These are phyloP conservation scores for Parapsyche elsis DNA, from an alignment of 1,140 invertebrate species.

Conservation along the genomic window DNA sequence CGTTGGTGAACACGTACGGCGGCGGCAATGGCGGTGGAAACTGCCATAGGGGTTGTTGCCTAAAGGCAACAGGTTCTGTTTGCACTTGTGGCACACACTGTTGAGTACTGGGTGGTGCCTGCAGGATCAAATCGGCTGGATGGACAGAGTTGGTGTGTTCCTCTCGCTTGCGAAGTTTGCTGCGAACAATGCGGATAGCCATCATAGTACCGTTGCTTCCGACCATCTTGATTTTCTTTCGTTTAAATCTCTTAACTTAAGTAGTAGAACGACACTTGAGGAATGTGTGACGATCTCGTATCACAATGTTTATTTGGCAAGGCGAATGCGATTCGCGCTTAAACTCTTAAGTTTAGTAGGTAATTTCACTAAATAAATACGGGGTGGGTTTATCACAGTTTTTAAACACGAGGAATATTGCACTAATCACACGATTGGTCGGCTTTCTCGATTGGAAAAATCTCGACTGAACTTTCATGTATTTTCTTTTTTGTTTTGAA, in stretches of 20 bases:
- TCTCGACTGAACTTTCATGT: not conserved
- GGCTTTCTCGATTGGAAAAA: not conserved
- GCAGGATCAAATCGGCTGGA: slow-evolving; percentile 73
- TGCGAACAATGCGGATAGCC: slow-evolving; percentile 87
- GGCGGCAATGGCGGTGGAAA: slow-evolving; percentile 80
- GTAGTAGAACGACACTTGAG: not conserved
- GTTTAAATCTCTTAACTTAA: not conserved
- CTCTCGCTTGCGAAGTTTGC: slow-evolving; percentile 85
- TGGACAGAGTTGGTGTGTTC: slow-evolving; percentile 76
- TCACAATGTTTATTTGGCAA: slow-evolving; percentile 35
- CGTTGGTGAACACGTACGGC: slow-evolving; percentile 80
- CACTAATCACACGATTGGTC: slow-evolving; percentile 66
- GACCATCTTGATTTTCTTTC: slow-evolving; percentile 70
- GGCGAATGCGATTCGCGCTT: not conserved
- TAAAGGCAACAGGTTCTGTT: slow-evolving; percentile 67
- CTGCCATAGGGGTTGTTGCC: slow-evolving; percentile 80
- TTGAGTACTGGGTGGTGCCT: slow-evolving; percentile 63
- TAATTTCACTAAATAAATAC: not conserved
- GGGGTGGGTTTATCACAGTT: slow-evolving; percentile 63
- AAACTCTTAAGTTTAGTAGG: not conserved
- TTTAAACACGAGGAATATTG: slow-evolving; percentile 62
- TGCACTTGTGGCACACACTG: slow-evolving; percentile 54
- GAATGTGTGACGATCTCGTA: slow-evolving; percentile 13
- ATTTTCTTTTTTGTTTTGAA: not conserved
- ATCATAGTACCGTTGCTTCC: slow-evolving; percentile 84